These are phyloP conservation scores for Paraescarpia echinospica DNA, from an alignment of 1,140 invertebrate species.

Conservation along the genomic window DNA sequence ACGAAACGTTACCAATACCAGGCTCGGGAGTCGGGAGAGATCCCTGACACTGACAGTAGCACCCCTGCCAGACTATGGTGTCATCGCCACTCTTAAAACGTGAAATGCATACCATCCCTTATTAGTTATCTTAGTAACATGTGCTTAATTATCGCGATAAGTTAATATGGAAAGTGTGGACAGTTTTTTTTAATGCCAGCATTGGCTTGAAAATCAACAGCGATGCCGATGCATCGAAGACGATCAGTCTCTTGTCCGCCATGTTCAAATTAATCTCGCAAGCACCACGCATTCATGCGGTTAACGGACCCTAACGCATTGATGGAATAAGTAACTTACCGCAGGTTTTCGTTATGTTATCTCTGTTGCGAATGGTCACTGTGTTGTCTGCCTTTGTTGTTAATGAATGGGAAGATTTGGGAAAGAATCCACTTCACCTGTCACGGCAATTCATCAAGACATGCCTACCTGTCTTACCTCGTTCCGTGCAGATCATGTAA, in stretches of 20 bases:
- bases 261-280: not conserved
- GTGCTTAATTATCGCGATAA: not conserved
- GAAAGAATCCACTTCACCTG: constrained; percentile 4
- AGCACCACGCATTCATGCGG: not conserved
- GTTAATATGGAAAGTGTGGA: not conserved
- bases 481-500: not conserved
- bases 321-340: not conserved
- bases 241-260: not conserved
- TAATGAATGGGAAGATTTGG: constrained; percentile 5
- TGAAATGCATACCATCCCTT: not conserved
- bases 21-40: not conserved
- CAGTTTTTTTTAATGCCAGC: not conserved
- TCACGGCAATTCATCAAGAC: constrained; percentile 4
- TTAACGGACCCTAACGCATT: not conserved
- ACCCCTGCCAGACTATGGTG: not conserved
- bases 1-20: too few relatives aligned
- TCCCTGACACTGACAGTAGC: not conserved
- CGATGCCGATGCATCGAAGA: not conserved
- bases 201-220: not conserved
- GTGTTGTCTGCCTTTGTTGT: not conserved
- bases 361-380: not conserved
- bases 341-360: not conserved
- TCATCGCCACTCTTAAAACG: not conserved
- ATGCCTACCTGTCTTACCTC: not conserved
- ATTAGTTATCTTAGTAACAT: not conserved